These are phyloP conservation scores for Siniperca chuatsi DNA, from an alignment of 2,113 vertebrate genomes.

Conservation along the genomic window DNA sequence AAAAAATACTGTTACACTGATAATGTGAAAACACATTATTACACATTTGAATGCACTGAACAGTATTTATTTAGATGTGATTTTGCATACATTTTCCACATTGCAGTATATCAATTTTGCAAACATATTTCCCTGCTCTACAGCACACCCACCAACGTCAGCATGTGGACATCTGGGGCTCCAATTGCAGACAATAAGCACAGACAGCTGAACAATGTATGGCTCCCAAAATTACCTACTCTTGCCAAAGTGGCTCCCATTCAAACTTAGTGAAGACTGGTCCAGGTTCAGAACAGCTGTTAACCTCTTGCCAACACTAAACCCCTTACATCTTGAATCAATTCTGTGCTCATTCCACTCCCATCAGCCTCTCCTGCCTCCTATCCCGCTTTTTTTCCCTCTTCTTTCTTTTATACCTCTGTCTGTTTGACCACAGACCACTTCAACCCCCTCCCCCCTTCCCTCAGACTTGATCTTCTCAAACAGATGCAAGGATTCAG, in stretches of 20 bases:
- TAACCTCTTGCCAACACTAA: slow-evolving; percentile 54
- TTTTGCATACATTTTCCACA: neutral
- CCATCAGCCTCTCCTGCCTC: slow-evolving; percentile 27
- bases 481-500: slow-evolving; percentile 48
- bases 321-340: slow-evolving; percentile 49
- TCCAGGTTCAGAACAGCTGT: slow-evolving; percentile 47
- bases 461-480: slow-evolving; percentile 27
- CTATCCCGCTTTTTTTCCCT: neutral
- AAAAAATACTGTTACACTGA: neutral
- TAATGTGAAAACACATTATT: neutral
- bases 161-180: neutral
- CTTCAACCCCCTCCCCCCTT: neutral
- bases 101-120: neutral
- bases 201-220: slow-evolving; percentile 9
- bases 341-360: slow-evolving; percentile 43
- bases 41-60: neutral
- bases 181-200: neutral
- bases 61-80: neutral
- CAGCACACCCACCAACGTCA: neutral
- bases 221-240: slow-evolving; percentile 12
- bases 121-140: neutral
- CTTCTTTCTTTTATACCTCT: slow-evolving; percentile 6
- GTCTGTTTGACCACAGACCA: slow-evolving; percentile 17
- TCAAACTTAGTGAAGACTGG: slow-evolving; percentile 1
- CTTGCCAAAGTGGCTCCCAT: slow-evolving; percentile 5